Evolutionary conservation across 2,113 vertebrate genomes (phyloP).

Genomic region (Labeo rohita): DNA sequence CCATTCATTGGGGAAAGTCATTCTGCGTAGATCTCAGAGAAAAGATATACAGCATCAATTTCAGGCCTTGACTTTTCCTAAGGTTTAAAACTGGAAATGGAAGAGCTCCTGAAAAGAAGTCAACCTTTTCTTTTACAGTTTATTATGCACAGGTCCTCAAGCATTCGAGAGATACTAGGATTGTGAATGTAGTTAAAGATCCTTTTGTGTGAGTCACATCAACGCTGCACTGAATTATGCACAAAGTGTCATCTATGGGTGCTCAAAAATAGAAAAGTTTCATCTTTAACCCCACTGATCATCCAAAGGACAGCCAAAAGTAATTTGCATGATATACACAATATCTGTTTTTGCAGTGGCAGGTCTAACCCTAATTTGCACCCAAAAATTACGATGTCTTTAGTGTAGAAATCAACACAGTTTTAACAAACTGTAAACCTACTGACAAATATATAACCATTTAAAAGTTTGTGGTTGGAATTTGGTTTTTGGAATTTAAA

Average conservation of each 20-base stretch:
- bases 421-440: too few species aligned
- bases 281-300: not conserved
- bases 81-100: slow-evolving; percentile 3
- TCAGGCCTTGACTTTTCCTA: not conserved
- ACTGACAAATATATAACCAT: too few species aligned
- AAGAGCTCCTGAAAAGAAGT: slow-evolving; percentile 9
- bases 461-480: too few species aligned
- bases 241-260: not conserved
- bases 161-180: slow-evolving; percentile 1
- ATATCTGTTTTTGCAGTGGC: not conserved
- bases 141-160: slow-evolving; percentile 7
- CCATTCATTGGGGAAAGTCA: not conserved
- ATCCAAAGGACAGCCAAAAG: not conserved
- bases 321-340: not conserved
- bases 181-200: not conserved
- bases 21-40: slow-evolving; percentile 23
- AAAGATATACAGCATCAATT: not conserved
- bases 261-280: not conserved
- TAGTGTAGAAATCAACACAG: too few species aligned
- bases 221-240: not conserved
- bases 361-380: too few species aligned
- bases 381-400: too few species aligned
- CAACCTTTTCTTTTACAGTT: slow-evolving; percentile 38
- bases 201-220: not conserved
- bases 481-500: not conserved